Conservation (phyloP, 2,888 invertebrate genomes). For the Lapara coniferarum region DNA sequence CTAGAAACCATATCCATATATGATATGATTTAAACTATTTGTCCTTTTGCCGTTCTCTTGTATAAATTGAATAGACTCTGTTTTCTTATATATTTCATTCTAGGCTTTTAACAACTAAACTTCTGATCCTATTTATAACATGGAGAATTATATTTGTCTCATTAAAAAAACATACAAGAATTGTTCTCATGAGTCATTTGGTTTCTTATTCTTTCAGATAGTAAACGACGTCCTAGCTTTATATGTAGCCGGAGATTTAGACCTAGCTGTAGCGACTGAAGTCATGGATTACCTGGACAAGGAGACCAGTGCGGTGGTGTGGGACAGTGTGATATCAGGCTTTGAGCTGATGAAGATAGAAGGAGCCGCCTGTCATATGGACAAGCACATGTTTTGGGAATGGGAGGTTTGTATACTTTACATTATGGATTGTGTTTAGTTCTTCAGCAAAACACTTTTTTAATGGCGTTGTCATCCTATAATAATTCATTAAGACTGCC, state of each 20-base stretch:
- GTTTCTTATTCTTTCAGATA: constrained; percentile 56
- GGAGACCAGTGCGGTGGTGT: constrained; percentile 63
- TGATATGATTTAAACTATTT: no score
- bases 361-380: constrained; percentile 58
- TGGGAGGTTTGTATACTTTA: constrained; percentile 63
- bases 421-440: background rate
- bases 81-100: no score
- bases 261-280: constrained; percentile 54
- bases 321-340: constrained; percentile 66
- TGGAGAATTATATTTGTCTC: no score
- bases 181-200: background rate
- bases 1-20: no score
- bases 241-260: constrained; percentile 65
- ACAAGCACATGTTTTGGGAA: constrained; percentile 60
- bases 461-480: no score
- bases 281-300: constrained; percentile 63
- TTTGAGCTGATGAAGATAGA: constrained; percentile 62
- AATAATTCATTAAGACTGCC: no score
- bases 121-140: no score
- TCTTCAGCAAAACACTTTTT: no score
- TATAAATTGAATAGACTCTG: no score
- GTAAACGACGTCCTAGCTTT: constrained; percentile 74
- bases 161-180: no score
- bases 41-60: no score
- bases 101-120: no score